phyloP scores from a whole-genome alignment of 2,888 invertebrate genomes.

The Pristionchus maxplancki region DNA sequence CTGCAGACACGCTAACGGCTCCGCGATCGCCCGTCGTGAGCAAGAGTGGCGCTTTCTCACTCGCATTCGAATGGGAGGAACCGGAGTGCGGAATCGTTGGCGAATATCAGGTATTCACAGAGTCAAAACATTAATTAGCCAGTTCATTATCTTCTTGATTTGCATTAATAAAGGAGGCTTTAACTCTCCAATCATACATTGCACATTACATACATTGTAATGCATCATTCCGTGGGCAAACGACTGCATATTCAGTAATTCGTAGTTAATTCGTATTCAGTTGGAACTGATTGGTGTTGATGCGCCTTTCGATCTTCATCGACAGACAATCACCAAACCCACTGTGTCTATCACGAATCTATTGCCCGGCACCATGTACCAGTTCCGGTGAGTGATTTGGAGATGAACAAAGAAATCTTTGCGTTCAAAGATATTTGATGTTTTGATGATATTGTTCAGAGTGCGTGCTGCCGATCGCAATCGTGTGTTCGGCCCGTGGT shows the following conservation, averaged over 20 bases:
- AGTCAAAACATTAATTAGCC: neutral
- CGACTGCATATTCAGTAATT: too few relatives aligned
- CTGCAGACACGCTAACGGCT: slow-evolving; percentile 74
- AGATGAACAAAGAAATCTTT: too few relatives aligned
- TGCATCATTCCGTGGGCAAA: too few relatives aligned
- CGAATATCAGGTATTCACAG: slow-evolving; percentile 67
- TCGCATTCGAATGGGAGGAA: slow-evolving; percentile 75
- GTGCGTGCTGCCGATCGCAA: slow-evolving; percentile 75
- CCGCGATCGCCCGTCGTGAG: slow-evolving; percentile 73
- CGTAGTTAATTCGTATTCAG: slow-evolving; percentile 52
- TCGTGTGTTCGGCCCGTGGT: slow-evolving; percentile 75
- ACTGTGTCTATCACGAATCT: slow-evolving; percentile 75
- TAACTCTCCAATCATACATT: too few relatives aligned
- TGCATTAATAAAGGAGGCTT: too few relatives aligned
- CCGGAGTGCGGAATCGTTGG: slow-evolving; percentile 77
- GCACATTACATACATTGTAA: too few relatives aligned
- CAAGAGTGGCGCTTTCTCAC: slow-evolving; percentile 70
- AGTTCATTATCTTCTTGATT: too few relatives aligned
- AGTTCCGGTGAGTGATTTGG: slow-evolving; percentile 59
- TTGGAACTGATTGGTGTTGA: slow-evolving; percentile 72
- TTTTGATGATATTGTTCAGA: neutral
- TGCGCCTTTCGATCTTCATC: slow-evolving; percentile 75
- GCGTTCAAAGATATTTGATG: neutral
- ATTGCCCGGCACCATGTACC: slow-evolving; percentile 76
- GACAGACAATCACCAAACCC: slow-evolving; percentile 76